phyloP scores from a whole-genome alignment of 1,140 invertebrate genomes.

The Saxidomus purpurata region DNA sequence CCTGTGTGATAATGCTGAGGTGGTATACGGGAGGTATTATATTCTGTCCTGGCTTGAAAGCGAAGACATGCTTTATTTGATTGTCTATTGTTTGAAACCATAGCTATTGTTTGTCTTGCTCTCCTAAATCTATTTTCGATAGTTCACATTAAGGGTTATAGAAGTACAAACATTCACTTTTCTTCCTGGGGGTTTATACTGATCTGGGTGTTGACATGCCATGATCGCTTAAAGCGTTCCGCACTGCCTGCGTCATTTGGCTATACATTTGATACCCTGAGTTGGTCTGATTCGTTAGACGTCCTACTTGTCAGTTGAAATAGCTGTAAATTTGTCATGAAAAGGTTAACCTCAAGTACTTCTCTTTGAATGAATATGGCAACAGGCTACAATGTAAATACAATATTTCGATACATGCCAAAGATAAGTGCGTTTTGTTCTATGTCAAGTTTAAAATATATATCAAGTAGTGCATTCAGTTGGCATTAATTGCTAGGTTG shows the following conservation, averaged over 20 bases:
- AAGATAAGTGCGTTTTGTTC: neutral
- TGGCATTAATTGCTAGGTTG: too few relatives aligned
- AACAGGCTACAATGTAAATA: neutral
- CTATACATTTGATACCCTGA: constrained; percentile 6
- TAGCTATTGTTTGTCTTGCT: constrained; percentile 49
- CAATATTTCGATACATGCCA: neutral
- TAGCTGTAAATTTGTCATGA: neutral
- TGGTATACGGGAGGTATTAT: neutral
- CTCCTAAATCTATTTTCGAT: neutral
- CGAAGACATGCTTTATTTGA: neutral
- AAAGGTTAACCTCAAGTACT: neutral
- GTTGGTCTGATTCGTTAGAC: constrained; percentile 1
- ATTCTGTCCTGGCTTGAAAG: neutral
- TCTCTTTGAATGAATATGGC: neutral
- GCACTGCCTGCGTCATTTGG: neutral
- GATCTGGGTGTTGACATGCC: neutral
- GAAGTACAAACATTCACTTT: constrained; percentile 10
- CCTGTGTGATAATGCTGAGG: neutral
- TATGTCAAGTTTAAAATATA: neutral
- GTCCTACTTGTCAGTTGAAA: neutral
- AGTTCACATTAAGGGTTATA: constrained; percentile 10
- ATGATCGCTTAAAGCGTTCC: neutral
- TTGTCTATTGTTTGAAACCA: constrained; percentile 31
- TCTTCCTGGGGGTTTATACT: neutral
- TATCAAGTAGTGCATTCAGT: neutral